phyloP scores from a whole-genome alignment of 2,113 vertebrate genomes.

The Panthera uncia region DNA sequence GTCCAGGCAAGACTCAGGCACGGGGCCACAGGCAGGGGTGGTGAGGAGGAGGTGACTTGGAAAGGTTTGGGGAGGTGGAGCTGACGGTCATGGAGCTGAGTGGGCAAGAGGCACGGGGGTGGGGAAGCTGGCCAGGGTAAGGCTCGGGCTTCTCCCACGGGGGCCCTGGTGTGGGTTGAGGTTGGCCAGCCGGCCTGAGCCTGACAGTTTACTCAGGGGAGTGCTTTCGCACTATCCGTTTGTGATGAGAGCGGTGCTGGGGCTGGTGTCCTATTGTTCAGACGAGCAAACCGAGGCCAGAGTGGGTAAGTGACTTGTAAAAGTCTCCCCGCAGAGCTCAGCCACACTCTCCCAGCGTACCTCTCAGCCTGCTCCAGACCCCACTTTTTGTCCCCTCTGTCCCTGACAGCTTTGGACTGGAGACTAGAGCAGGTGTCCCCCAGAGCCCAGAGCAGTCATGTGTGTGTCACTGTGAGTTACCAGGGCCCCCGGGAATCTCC shows the following conservation, averaged over 20 bases:
- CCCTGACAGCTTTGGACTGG: not conserved
- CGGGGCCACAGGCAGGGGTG: not conserved
- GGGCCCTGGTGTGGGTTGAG: not conserved
- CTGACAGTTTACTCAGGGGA: not conserved
- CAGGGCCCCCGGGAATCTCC: not conserved
- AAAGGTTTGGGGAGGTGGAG: not conserved
- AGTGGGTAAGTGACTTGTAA: not conserved
- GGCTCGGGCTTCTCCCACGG: not conserved
- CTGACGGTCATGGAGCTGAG: not conserved
- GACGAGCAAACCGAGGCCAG: not conserved
- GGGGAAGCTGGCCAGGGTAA: not conserved
- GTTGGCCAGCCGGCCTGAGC: not conserved
- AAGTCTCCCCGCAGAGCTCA: not conserved
- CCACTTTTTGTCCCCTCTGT: not conserved
- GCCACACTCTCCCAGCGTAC: not conserved
- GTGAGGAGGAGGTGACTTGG: not conserved
- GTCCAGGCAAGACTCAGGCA: not conserved
- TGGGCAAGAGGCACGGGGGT: rapidly evolving
- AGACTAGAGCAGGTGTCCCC: not conserved
- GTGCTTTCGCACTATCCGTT: not conserved
- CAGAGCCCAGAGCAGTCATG: not conserved
- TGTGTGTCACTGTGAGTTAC: not conserved
- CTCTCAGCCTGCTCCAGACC: not conserved
- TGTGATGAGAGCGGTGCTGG: not conserved
- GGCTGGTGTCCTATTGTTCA: not conserved